Conservation (phyloP, 1,140 invertebrate genomes). For the Bathynomus jamesi region DNA sequence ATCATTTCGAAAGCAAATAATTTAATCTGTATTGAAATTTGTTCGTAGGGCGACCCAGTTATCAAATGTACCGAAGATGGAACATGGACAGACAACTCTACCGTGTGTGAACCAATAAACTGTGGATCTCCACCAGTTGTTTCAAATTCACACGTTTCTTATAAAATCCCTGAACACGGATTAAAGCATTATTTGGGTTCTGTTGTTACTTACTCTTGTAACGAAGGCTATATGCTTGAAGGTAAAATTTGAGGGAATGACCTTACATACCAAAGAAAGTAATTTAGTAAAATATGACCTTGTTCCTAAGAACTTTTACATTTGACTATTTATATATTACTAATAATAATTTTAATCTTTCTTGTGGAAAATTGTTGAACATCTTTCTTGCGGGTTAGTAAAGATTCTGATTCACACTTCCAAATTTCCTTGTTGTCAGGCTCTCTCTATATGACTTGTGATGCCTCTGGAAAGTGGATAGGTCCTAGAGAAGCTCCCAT, state of each 20-base stretch:
- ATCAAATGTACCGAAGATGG: background rate
- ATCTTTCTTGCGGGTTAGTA: too few relatives aligned
- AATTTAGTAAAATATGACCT: too few relatives aligned
- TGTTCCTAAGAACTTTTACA: too few relatives aligned
- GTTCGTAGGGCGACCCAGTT: background rate
- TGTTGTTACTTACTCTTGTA: constrained; percentile 13
- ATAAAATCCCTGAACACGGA: background rate
- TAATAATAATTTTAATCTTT: too few relatives aligned
- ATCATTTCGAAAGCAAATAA: too few relatives aligned
- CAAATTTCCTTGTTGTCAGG: too few relatives aligned
- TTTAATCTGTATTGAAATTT: background rate
- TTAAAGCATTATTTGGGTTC: background rate
- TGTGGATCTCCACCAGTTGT: background rate
- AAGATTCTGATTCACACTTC: too few relatives aligned
- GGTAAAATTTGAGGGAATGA: too few relatives aligned
- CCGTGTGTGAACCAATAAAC: background rate
- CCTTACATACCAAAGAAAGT: too few relatives aligned
- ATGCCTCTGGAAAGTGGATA: constrained; percentile 39
- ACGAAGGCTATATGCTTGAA: background rate
- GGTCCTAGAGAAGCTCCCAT: constrained; percentile 22
- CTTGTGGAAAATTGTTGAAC: too few relatives aligned
- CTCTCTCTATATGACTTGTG: constrained; percentile 15
- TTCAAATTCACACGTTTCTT: background rate
- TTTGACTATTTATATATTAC: too few relatives aligned
- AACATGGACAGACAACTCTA: background rate